Evolutionary conservation across 2,797 vertebrate species (phyloP), one percentile per base, ranked within the genome.

Genomic region (Rallus crepitans): DNA sequence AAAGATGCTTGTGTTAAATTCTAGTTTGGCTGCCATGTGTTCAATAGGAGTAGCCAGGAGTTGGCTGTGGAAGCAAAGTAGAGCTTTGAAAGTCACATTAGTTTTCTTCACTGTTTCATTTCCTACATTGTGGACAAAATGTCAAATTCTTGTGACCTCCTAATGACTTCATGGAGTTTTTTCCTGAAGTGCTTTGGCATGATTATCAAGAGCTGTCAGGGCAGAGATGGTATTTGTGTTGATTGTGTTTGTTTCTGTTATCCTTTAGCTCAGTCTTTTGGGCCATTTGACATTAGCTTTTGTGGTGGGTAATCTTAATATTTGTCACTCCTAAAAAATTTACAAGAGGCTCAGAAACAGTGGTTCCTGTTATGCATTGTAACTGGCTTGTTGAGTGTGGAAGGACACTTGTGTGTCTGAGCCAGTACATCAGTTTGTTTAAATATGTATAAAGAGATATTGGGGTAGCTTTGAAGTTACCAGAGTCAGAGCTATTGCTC

Each of bases 291-390:
- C 75, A 20, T 80, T 68, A 31, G 68, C 14, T 85, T 90, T 91
- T 50, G 25, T 75, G 60, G 68, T 89, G 17, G 60, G 56, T 93
- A 82, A 85, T 83, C 84, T 79, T 83, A 83, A 28, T 91, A 73
- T 94, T 95, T 92, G 55, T 88, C 79, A 53, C 73, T 85, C 65
- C 48, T 91, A 39, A 85, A 92, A 88, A 71, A 87, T 82, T 91
- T 83, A 94, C 87, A 87, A 0, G 39, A 18, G 40, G 82, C 82
- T 80, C 39, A 71, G 77, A 61, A 88, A n/a, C 24, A 85, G 69
- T 52, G 68, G 68, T 91, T 95, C 76, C 70, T 50, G 70, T 91
- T 95, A 33, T 4, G 3, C 45, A 28, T 81, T 93, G 57, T 52
- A 88, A 82, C 56, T 79, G 53, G 35, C 42, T 83, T 59, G 23